Evolutionary conservation across 2,113 vertebrate genomes (phyloP).

Genomic region (Lepidothrix coronata): DNA sequence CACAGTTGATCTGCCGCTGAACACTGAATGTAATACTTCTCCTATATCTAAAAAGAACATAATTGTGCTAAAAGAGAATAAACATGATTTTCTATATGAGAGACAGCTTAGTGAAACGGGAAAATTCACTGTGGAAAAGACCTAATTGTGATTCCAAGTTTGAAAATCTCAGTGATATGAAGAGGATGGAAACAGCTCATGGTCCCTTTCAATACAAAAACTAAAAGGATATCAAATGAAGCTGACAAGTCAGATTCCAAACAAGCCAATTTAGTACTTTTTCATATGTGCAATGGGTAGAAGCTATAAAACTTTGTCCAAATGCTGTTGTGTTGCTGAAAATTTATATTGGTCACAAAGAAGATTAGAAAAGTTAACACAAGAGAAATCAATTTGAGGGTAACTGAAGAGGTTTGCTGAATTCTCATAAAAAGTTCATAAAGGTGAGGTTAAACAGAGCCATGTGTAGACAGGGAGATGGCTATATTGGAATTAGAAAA

Average conservation of each 20-base stretch:
- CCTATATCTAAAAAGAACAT: not conserved
- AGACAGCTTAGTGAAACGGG: not conserved
- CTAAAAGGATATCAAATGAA: not conserved
- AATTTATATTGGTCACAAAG: not conserved
- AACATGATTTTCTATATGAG: not conserved
- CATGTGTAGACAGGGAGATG: not conserved
- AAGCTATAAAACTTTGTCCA: not conserved
- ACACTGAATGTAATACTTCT: not conserved
- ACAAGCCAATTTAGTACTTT: not conserved
- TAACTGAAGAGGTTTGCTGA: not conserved
- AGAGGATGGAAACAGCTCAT: not conserved
- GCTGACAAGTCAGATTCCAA: not conserved
- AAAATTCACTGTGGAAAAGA: not conserved
- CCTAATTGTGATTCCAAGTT: not conserved
- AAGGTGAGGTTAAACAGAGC: not conserved
- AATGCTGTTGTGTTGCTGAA: not conserved
- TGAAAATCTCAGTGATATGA: not conserved
- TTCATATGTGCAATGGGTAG: not conserved
- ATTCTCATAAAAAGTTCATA: not conserved
- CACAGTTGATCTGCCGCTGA: not conserved
- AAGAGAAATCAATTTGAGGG: not conserved
- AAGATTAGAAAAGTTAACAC: not conserved
- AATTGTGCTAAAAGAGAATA: not conserved
- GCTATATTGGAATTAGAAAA: not conserved
- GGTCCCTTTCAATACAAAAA: not conserved